Base-by-base conservation (phyloP, 2,797 vertebrate genomes). In the Halcyon badia region DNA sequence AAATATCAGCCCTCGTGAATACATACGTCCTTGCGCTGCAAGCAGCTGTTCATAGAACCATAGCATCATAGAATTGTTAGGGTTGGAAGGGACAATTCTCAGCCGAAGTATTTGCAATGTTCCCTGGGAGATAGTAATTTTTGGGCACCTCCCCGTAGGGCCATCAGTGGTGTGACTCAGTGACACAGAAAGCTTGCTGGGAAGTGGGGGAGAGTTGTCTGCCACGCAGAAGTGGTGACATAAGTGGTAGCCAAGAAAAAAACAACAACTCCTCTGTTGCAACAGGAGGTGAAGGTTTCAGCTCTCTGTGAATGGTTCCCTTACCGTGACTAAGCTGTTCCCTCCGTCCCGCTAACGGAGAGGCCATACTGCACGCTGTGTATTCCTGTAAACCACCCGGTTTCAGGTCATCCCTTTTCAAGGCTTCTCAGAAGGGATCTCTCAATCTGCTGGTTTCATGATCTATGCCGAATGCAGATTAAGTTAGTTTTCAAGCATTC, bases 281-380 rank as follows among this genome's bases (percentile, higher is more conserved):
- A 97, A 96, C 62, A 88, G 82, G 85, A 97, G 95, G 85, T 39
- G 71, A 95, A 92, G 95, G 77, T 93, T 97, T 96, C 87, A 51
- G 46, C 85, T 94, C 42, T 31, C 76, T 0, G 5, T 68, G 79
- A 83, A 75, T 1, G 39, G 89, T 91, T 97, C 88, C 85, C 66
- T 83, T 82, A 75, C 3, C 1, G 83, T 97, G 96, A 96, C 93
- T 96, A 95, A 96, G 88, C 83, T 83, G 52, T 96, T 97, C 94
- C 95, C 62, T 91, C 64, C 91, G 66, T 87, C 66, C 94, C 73
- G 70, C 71, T 70, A 39, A 89, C 0, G 5, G 56, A 83, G 90
- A 78, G 60, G 13, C 33, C 3, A 26, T 78, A 65, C 68, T 77
- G 11, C 1, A 0, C 1, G 1, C 88, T 31, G 22, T 3, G 6